Evolutionary conservation across 1,140 invertebrate genomes (phyloP).

Genomic region (Calycopis cecrops): DNA sequence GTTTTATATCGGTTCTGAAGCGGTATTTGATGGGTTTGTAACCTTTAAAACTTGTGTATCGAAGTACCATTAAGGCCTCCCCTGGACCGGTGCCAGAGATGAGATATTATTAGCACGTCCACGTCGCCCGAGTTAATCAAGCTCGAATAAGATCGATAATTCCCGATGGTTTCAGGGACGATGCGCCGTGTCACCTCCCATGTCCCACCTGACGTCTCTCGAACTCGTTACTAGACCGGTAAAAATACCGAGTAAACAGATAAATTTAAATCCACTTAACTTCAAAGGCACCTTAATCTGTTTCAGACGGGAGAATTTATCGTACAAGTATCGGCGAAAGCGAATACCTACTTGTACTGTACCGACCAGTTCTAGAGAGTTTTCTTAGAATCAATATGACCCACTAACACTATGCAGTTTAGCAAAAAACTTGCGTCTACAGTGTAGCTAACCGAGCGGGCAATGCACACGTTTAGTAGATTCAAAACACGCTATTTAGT

Average conservation of each 20-base stretch:
- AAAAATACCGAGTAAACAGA: constrained; percentile 22
- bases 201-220: constrained; percentile 13
- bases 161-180: constrained; percentile 53
- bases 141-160: constrained; percentile 74
- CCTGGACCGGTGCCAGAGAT: constrained; percentile 63
- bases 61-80: constrained; percentile 69
- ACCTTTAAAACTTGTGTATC: constrained; percentile 67
- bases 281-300: not conserved
- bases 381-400: constrained; percentile 34
- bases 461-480: not conserved
- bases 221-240: constrained; percentile 6
- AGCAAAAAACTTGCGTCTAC: constrained; percentile 30
- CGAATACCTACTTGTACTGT: constrained; percentile 26
- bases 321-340: constrained; percentile 28
- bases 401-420: constrained; percentile 35
- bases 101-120: constrained; percentile 68
- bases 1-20: constrained; percentile 2
- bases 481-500: no score
- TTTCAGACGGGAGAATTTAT: not conserved
- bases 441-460: not conserved
- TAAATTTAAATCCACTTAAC: constrained; percentile 21
- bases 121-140: constrained; percentile 71
- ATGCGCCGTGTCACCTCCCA: constrained; percentile 22
- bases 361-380: constrained; percentile 41
- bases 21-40: constrained; percentile 21